Conservation (phyloP, 1,140 invertebrate genomes). For the Trichomalopsis sarcophagae region DNA sequence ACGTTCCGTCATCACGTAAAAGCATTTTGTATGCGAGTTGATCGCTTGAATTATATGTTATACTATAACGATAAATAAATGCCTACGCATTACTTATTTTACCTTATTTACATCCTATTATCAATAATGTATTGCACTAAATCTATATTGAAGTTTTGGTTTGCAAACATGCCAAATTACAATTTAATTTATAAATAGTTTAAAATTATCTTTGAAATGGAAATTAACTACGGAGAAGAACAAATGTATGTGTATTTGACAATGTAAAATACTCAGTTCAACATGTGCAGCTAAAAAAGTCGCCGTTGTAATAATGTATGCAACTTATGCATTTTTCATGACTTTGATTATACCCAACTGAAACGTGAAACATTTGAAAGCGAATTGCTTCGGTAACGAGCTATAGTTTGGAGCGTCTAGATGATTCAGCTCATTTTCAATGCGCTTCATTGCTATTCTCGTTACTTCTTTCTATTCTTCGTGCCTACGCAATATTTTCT, state of each 20-base stretch:
- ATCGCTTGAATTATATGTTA: slow-evolving; percentile 21
- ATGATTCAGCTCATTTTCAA: slow-evolving; percentile 16
- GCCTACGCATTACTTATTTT: background rate
- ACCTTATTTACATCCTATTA: background rate
- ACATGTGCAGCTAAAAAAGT: background rate
- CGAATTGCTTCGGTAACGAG: background rate
- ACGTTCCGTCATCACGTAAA: background rate
- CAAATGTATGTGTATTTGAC: too few relatives aligned
- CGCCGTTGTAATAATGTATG: background rate
- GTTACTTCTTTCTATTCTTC: background rate
- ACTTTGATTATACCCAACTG: background rate
- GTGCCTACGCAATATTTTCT: background rate
- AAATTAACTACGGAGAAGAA: too few relatives aligned
- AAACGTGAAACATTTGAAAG: background rate
- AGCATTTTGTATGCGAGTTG: slow-evolving; percentile 29
- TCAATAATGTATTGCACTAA: background rate
- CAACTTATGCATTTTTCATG: slow-evolving; percentile 12
- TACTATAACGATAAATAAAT: slow-evolving; percentile 37
- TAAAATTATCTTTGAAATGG: background rate
- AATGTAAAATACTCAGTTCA: background rate
- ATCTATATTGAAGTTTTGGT: too few relatives aligned
- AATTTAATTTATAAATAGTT: background rate
- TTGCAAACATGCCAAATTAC: too few relatives aligned
- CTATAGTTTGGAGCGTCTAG: background rate
- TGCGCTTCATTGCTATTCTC: background rate